These are phyloP conservation scores for Trichogramma evanescens DNA, from an alignment of 2,888 invertebrate species.

Conservation along the genomic window DNA sequence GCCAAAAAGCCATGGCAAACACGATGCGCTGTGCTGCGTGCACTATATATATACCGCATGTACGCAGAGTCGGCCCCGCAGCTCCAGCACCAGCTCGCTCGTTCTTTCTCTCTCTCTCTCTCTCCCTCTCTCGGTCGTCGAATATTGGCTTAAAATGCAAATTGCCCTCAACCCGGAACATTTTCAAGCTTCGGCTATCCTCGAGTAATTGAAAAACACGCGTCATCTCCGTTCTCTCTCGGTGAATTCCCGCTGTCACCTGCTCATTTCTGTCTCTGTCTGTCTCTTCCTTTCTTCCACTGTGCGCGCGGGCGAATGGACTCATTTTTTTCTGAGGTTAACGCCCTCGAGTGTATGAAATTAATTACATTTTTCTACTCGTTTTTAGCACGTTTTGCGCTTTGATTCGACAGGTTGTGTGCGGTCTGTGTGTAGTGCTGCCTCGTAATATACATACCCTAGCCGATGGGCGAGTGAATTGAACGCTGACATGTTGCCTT, in stretches of 20 bases:
- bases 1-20: conserved; percentile 19
- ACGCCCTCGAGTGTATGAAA: not conserved
- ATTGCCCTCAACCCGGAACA: conserved; percentile 29
- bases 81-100: conserved; percentile 7
- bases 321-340: not conserved
- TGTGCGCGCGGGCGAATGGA: not conserved
- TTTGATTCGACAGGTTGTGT: too few species aligned
- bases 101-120: not conserved
- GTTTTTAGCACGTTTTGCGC: not conserved
- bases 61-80: conserved; percentile 3
- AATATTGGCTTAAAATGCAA: conserved; percentile 43
- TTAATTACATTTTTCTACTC: not conserved
- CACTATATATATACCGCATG: too few species aligned
- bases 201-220: conserved; percentile 37
- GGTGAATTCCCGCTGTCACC: conserved; percentile 6
- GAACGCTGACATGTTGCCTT: too few species aligned
- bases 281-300: not conserved
- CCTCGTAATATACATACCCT: too few species aligned
- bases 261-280: not conserved
- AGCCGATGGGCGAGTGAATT: too few species aligned
- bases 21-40: too few species aligned
- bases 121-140: conserved; percentile 17
- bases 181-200: conserved; percentile 12
- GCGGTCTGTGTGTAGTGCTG: too few species aligned
- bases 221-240: conserved; percentile 21